Evolutionary conservation across 1,140 invertebrate genomes (phyloP).

Genomic region (Mercenaria mercenaria): DNA sequence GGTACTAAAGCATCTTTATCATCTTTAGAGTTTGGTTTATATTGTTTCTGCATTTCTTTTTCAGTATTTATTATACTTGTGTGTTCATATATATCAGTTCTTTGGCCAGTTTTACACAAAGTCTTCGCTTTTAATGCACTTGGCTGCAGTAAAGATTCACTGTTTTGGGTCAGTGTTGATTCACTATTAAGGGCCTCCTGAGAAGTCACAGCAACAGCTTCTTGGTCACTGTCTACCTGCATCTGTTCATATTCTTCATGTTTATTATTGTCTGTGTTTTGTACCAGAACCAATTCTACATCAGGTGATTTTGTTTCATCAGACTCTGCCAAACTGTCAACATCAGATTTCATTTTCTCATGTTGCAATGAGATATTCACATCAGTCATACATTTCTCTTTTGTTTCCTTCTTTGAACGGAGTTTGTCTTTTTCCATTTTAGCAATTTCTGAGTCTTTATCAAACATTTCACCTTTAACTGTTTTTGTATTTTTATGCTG

Average conservation of each 20-base stretch:
- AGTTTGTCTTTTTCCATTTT: too few species aligned
- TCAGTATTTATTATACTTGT: not conserved
- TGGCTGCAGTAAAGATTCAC: constrained; percentile 19
- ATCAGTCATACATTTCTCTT: too few species aligned
- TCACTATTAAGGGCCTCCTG: not conserved
- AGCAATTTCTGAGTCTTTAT: too few species aligned
- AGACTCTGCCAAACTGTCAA: not conserved
- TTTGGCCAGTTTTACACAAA: too few species aligned
- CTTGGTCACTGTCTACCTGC: not conserved
- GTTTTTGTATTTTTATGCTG: too few species aligned
- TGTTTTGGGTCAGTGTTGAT: not conserved
- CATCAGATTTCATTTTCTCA: not conserved
- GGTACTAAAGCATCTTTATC: not conserved
- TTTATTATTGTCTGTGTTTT: not conserved
- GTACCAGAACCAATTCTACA: not conserved
- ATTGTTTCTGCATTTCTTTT: not conserved
- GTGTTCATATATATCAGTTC: not conserved
- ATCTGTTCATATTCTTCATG: not conserved
- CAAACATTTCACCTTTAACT: too few species aligned
- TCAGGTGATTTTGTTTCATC: not conserved
- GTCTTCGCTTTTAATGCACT: not conserved
- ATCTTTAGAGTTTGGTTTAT: not conserved
- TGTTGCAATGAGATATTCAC: too few species aligned
- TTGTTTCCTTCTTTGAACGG: too few species aligned
- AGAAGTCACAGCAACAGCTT: not conserved